phyloP scores from a whole-genome alignment of 2,797 vertebrate species.

The Sarcoramphus papa region DNA sequence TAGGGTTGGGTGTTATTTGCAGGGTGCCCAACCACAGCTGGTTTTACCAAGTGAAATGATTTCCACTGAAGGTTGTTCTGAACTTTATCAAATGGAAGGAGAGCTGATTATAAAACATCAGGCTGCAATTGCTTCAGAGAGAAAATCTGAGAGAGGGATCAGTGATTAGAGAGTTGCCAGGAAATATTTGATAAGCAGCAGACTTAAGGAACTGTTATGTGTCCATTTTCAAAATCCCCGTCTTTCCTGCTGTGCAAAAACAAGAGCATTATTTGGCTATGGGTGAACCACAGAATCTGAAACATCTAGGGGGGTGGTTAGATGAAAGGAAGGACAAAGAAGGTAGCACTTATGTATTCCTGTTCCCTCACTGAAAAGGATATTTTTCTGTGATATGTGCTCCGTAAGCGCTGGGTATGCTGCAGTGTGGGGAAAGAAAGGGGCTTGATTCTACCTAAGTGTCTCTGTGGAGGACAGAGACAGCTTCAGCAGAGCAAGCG shows the following conservation, averaged over 20 bases:
- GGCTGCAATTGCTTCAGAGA: conserved; percentile 3
- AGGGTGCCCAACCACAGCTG: background rate
- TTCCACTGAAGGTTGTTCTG: background rate
- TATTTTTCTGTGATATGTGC: background rate
- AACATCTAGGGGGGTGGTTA: background rate
- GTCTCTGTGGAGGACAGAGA: background rate
- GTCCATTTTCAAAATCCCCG: conserved; percentile 11
- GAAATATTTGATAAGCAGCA: conserved; percentile 54
- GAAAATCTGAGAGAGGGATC: conserved; percentile 4
- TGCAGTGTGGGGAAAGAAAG: background rate
- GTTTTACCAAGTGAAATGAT: background rate
- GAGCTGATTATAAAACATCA: background rate
- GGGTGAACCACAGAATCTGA: conserved; percentile 20
- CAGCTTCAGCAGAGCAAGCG: background rate
- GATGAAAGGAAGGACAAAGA: conserved; percentile 3
- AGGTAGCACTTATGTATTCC: background rate
- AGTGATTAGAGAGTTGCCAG: conserved; percentile 18
- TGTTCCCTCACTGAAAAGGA: background rate
- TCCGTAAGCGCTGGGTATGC: background rate
- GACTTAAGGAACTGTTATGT: background rate
- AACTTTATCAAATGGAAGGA: background rate
- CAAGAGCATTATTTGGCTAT: background rate
- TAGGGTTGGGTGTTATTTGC: background rate
- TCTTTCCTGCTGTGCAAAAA: conserved; percentile 22
- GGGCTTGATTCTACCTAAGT: background rate